Evolutionary conservation across 2,113 vertebrate species (phyloP).

Genomic region (Talpa occidentalis): DNA sequence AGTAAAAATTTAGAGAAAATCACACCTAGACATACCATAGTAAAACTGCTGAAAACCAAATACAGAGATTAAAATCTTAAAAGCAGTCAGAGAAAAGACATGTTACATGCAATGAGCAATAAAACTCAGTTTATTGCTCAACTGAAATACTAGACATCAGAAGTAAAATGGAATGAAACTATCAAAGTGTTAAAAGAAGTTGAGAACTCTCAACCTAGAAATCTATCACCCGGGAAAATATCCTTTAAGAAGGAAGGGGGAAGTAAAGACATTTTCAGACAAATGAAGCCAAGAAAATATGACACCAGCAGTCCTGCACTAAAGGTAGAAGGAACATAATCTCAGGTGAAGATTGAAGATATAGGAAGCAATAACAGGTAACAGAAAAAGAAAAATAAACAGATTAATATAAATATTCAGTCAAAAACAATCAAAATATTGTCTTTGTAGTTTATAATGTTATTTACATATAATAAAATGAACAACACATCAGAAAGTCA

Average conservation of each 20-base stretch:
- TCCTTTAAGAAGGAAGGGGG: neutral
- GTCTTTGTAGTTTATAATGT: neutral
- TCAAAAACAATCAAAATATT: slow-evolving; percentile 3
- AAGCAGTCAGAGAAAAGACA: neutral
- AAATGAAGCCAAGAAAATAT: neutral
- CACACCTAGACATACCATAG: neutral
- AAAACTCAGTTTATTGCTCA: neutral
- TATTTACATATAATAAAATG: neutral
- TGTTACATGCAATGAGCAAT: neutral
- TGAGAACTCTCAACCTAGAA: neutral
- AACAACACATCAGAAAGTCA: neutral
- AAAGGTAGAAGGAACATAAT: neutral
- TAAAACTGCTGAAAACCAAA: neutral
- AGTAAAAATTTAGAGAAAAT: neutral
- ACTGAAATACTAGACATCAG: neutral
- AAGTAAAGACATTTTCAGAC: neutral
- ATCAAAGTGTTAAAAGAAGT: neutral
- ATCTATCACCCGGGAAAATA: neutral
- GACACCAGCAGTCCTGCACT: neutral
- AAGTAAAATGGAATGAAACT: neutral
- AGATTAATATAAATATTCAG: neutral
- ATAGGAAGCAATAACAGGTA: neutral
- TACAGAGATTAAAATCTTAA: neutral
- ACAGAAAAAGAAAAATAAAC: neutral
- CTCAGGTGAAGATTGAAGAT: neutral